Conservation (phyloP, 2,888 invertebrate genomes). For the Pocota personata region DNA sequence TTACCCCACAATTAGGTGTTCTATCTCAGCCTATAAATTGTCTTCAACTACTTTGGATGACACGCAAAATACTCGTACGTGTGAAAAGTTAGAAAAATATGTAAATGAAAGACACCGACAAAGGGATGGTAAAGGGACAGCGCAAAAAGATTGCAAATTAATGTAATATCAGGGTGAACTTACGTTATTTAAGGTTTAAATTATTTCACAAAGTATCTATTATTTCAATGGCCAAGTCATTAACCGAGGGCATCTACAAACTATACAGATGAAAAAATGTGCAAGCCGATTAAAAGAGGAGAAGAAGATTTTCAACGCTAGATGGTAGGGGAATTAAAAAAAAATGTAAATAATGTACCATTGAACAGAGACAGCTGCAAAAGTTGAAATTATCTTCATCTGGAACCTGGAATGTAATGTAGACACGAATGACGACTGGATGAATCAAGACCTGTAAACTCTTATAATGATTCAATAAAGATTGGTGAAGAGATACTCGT, state of each 20-base stretch:
- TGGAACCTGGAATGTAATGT: neutral
- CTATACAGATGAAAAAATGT: neutral
- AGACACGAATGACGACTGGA: neutral
- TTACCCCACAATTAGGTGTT: constrained; percentile 38
- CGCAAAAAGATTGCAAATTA: neutral
- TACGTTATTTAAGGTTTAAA: constrained; percentile 31
- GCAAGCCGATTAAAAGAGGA: constrained; percentile 12
- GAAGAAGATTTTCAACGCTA: neutral
- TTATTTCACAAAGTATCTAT: constrained; percentile 35
- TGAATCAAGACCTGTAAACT: no score
- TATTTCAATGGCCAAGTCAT: constrained; percentile 9
- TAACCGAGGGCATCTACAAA: constrained; percentile 4
- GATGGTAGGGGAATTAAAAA: constrained; percentile 14
- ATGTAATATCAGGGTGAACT: neutral
- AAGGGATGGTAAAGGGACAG: neutral
- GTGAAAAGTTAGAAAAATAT: constrained; percentile 20
- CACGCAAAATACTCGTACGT: constrained; percentile 39
- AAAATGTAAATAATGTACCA: constrained; percentile 39
- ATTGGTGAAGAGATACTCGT: neutral
- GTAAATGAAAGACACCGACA: constrained; percentile 46
- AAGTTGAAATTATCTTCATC: constrained; percentile 1
- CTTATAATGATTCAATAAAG: no score
- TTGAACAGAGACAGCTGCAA: constrained; percentile 12
- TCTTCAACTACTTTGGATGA: constrained; percentile 10
- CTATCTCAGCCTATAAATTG: constrained; percentile 12